Percentiles rank a stretch among this genome's conserved stretches.
Evolutionary conservation across 2,113 vertebrate species (phyloP).

Genomic region (Pedionomus torquatus): DNA sequence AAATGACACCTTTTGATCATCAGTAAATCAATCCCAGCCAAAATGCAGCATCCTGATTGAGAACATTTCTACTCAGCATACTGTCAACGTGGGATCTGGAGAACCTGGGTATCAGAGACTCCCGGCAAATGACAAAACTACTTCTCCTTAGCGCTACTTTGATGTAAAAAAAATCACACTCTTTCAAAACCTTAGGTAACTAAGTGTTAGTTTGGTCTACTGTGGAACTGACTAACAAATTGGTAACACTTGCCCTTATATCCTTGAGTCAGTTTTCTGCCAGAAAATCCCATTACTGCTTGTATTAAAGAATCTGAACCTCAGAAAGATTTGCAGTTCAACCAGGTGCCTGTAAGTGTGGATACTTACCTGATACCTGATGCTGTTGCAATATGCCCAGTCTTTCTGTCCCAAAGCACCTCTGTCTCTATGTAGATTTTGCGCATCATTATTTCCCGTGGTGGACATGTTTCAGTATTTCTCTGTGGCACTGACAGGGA

Average conservation of each 20-base stretch:
- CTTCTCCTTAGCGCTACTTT: background rate
- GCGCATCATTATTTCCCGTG: background rate
- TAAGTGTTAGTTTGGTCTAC: background rate
- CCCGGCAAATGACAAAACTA: background rate
- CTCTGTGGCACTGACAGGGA: background rate
- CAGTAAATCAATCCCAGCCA: background rate
- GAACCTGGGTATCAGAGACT: background rate
- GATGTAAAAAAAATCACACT: background rate
- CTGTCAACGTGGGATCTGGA: background rate
- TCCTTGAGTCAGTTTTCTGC: background rate
- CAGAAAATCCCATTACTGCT: background rate
- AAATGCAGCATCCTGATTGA: background rate
- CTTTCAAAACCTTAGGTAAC: background rate
- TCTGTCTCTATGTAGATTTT: background rate
- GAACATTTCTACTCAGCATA: background rate
- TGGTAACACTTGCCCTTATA: background rate
- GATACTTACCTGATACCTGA: background rate
- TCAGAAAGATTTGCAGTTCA: background rate
- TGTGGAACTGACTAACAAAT: background rate
- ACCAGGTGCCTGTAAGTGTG: background rate
- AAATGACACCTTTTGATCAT: background rate
- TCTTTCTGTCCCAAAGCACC: background rate
- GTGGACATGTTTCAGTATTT: background rate
- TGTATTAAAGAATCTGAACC: background rate
- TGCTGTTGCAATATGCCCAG: background rate